These are phyloP conservation scores for Aethina tumida DNA, from an alignment of 1,140 invertebrate species.

Conservation along the genomic window DNA sequence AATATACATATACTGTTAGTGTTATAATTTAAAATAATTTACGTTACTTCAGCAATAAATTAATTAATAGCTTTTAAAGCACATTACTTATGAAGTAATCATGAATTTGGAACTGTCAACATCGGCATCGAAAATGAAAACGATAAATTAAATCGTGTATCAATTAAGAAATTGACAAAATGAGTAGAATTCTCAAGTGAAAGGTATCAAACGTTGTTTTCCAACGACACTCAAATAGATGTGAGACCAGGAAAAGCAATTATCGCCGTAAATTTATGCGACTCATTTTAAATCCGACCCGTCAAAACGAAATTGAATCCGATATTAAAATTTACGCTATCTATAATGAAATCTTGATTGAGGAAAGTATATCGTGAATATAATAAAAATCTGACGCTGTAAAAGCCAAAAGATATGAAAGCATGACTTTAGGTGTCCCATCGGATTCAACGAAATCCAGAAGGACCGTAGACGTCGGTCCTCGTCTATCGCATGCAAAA, in stretches of 20 bases:
- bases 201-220: no score
- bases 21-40: no score
- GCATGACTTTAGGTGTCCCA: slow-evolving; percentile 10
- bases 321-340: slow-evolving; percentile 36
- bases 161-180: no score
- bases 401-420: slow-evolving; percentile 21
- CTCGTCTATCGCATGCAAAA: slow-evolving; percentile 1
- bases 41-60: no score
- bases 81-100: no score
- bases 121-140: no score
- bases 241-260: slow-evolving; percentile 17
- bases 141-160: no score
- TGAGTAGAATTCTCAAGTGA: no score
- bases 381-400: slow-evolving; percentile 32
- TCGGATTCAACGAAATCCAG: slow-evolving; percentile 4
- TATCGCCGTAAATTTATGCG: slow-evolving; percentile 24
- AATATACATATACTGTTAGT: no score
- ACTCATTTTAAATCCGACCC: slow-evolving; percentile 21
- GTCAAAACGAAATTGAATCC: slow-evolving; percentile 33
- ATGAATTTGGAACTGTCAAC: no score
- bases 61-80: no score
- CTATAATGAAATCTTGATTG: slow-evolving; percentile 38
- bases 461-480: slow-evolving; percentile 2
- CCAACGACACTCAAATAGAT: no score
- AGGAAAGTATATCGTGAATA: slow-evolving; percentile 29